Percentiles rank a stretch among this genome's conserved stretches.
phyloP scores from a whole-genome alignment of 2,797 vertebrate genomes.

The Rhodeus uyekii region DNA sequence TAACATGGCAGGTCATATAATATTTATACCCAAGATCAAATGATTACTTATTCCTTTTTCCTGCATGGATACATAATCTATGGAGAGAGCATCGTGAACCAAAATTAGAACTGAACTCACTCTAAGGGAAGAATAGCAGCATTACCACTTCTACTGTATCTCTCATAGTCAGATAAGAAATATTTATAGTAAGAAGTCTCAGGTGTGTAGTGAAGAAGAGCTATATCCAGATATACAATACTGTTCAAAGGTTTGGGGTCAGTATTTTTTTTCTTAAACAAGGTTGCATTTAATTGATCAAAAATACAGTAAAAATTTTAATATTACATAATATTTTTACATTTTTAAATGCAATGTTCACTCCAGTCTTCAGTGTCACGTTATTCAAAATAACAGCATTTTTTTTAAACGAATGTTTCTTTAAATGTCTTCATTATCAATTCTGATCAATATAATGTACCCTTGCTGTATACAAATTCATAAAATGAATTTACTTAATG shows the following conservation, averaged over 20 bases:
- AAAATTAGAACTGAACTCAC: conserved; percentile 15
- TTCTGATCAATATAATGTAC: neutral
- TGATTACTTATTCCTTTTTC: conserved; percentile 26
- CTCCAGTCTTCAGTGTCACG: neutral
- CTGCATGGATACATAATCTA: conserved; percentile 7
- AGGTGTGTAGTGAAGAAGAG: neutral
- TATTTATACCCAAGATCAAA: conserved; percentile 41
- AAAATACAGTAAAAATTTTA: neutral
- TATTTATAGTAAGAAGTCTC: neutral
- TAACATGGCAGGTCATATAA: conserved; percentile 31
- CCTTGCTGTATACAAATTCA: neutral
- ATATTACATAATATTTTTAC: neutral
- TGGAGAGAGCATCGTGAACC: neutral
- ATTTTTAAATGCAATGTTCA: too few relatives aligned
- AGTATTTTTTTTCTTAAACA: neutral
- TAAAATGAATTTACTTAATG: neutral
- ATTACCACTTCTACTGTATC: neutral
- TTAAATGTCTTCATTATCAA: neutral
- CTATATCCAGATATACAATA: neutral
- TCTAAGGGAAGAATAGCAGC: neutral
- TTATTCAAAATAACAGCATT: neutral
- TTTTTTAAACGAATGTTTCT: neutral
- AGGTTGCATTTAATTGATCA: neutral
- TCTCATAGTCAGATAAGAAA: neutral
- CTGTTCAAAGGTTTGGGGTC: neutral